A percentile compares a stretch with the other conserved stretches of the same genome.
Evolutionary conservation across 2,113 vertebrate genomes (phyloP).

Genomic region (Leptobrachium ailaonicum): DNA sequence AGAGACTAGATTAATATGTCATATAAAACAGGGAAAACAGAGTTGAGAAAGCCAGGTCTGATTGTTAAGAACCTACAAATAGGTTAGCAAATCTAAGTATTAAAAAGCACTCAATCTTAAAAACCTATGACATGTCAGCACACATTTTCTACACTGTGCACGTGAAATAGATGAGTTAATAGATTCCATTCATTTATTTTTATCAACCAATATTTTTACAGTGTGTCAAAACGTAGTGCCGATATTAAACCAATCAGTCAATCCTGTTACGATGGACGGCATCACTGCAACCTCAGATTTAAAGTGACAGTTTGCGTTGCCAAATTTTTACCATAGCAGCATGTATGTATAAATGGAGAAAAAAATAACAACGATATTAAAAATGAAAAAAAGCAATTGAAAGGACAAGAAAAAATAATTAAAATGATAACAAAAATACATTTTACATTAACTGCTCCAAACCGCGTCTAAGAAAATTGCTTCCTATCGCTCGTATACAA

Average conservation of each 20-base stretch:
- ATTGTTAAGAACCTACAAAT: no score
- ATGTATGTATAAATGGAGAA: neutral
- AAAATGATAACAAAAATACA: neutral
- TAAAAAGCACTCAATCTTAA: no score
- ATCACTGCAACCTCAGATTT: neutral
- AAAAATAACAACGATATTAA: neutral
- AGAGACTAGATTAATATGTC: no score
- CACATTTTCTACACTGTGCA: neutral
- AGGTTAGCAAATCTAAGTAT: no score
- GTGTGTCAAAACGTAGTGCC: constrained; percentile 36
- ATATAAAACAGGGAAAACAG: no score
- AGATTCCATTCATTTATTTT: constrained; percentile 35
- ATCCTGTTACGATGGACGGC: constrained; percentile 13
- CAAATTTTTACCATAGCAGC: neutral
- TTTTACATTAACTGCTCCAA: neutral
- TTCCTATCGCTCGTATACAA: neutral
- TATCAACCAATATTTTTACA: constrained; percentile 17
- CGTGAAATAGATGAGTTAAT: constrained; percentile 25
- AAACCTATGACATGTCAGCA: no score
- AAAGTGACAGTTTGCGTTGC: neutral
- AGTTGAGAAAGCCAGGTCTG: no score
- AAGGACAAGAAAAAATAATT: neutral
- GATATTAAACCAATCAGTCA: constrained; percentile 49
- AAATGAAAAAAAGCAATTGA: neutral
- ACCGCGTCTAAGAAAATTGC: neutral